Percentiles rank a stretch among this genome's conserved stretches.
Evolutionary conservation across 2,113 vertebrate genomes (phyloP).

Genomic region (Rhinoderma darwinii): DNA sequence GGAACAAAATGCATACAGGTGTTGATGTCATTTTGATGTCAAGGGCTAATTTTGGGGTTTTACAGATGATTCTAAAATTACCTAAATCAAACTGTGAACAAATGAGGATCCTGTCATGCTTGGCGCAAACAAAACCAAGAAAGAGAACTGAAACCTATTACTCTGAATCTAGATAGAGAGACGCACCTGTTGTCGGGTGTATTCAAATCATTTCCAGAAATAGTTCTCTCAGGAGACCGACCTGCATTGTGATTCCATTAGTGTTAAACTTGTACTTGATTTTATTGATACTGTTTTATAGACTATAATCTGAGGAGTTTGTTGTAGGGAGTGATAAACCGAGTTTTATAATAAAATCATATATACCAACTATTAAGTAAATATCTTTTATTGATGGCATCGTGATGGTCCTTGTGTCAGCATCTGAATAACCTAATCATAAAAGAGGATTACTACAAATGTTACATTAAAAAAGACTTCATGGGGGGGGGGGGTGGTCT

Average conservation of each 20-base stretch:
- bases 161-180: not conserved
- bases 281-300: slow-evolving; percentile 3
- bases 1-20: not conserved
- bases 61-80: slow-evolving; percentile 10
- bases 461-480: no score
- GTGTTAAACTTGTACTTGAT: not conserved
- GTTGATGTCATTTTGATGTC: not conserved
- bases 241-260: not conserved
- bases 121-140: slow-evolving; percentile 9
- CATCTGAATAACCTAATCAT: no score
- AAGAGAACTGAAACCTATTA: not conserved
- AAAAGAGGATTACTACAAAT: no score
- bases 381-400: no score
- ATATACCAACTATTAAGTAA: not conserved
- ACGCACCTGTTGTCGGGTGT: not conserved
- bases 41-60: slow-evolving; percentile 1
- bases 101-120: not conserved
- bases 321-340: not conserved
- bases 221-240: not conserved
- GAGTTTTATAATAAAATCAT: not conserved
- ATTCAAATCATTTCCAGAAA: slow-evolving; percentile 3
- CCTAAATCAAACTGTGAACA: not conserved
- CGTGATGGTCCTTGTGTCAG: no score
- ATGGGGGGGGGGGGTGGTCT: no score
- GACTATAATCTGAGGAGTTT: not conserved